Evolutionary conservation across 2,113 vertebrate species (phyloP), one percentile per base, ranked within the genome.

Genomic region (Tenebrosternarchus preto): DNA sequence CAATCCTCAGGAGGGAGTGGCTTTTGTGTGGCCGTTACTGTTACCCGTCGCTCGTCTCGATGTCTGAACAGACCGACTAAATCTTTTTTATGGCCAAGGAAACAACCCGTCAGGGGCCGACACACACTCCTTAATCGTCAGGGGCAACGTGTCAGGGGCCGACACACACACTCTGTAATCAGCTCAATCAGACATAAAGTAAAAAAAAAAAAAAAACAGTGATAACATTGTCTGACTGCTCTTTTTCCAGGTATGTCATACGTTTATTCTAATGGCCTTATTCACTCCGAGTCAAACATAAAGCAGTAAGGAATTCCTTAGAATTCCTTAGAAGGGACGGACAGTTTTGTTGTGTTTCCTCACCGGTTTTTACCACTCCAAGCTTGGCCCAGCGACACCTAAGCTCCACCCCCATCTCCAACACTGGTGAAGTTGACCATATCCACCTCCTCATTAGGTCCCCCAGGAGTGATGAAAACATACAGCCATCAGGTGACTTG

Each of bases 261-360:
- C 19, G 12, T 33, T 20, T 29, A 66, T 27, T 31, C 29, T 66
- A 33, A 33, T 31, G 64, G 64, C 20, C 33, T 39, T n/a, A 22
- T 68, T 68, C 36, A 39, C 31, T 68, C 33, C 1, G 20, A 19
- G 17, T 66, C 9, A 66, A 66, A 68, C 19, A 66, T 33, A 33
- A 31, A 68, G 64, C 64, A 56, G 67, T 53, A 59, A 53, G 64
- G 68, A 43, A 36, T 57, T 57, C 67, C 46, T 20, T 78, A 78
- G 68, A 43, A 36, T 57, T 57, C 67, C 46, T 20, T 78, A 78
- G 39, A 79, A 72, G 25, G 77, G 31, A 31, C 56, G 15, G 46
- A 70, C 57, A 24, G 25, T 78, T 60, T n/a, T n/a, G n/a, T n/a
- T n/a, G n/a, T 71, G 77, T 63, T 70, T 70, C 43, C 60, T 29